Percentiles rank a stretch among this genome's conserved stretches.
Conservation (phyloP, 2,888 invertebrate species). For the Philopedon plagiatum region DNA sequence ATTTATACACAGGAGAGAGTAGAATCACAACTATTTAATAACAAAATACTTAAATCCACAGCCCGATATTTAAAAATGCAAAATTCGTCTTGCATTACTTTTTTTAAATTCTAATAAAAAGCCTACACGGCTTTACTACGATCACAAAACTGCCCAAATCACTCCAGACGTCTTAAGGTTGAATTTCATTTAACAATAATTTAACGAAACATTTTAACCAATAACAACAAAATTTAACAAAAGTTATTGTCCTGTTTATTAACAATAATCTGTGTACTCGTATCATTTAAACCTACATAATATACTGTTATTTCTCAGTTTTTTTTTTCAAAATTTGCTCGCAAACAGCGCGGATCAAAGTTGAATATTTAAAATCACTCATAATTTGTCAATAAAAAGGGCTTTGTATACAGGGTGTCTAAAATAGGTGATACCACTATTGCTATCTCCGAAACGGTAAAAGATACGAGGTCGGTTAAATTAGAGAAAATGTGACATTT, state of each 20-base stretch:
- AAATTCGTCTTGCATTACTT: slow-evolving; percentile 50
- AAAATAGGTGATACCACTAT: too few relatives aligned
- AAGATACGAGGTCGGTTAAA: too few relatives aligned
- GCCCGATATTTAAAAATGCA: slow-evolving; percentile 62
- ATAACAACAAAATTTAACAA: slow-evolving; percentile 44
- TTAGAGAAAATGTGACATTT: too few relatives aligned
- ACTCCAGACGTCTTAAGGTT: slow-evolving; percentile 54
- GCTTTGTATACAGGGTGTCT: too few relatives aligned
- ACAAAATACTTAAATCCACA: slow-evolving; percentile 61
- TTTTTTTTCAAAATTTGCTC: too few relatives aligned
- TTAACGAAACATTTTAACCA: slow-evolving; percentile 38
- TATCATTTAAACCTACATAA: not conserved
- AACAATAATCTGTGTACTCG: not conserved
- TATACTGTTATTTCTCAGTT: too few relatives aligned
- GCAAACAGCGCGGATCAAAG: too few relatives aligned
- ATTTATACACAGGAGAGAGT: slow-evolving; percentile 54
- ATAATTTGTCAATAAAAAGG: too few relatives aligned
- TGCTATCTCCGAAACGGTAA: too few relatives aligned
- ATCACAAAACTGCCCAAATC: slow-evolving; percentile 63
- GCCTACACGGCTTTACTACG: slow-evolving; percentile 45
- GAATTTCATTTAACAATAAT: slow-evolving; percentile 42
- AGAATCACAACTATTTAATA: slow-evolving; percentile 56
- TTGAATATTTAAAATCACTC: too few relatives aligned
- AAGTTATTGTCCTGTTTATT: slow-evolving; percentile 31
- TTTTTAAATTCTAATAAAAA: slow-evolving; percentile 41